A percentile compares a stretch with the other conserved stretches of the same genome.
phyloP scores from a whole-genome alignment of 2,888 invertebrate genomes.

The Xylota segnis region DNA sequence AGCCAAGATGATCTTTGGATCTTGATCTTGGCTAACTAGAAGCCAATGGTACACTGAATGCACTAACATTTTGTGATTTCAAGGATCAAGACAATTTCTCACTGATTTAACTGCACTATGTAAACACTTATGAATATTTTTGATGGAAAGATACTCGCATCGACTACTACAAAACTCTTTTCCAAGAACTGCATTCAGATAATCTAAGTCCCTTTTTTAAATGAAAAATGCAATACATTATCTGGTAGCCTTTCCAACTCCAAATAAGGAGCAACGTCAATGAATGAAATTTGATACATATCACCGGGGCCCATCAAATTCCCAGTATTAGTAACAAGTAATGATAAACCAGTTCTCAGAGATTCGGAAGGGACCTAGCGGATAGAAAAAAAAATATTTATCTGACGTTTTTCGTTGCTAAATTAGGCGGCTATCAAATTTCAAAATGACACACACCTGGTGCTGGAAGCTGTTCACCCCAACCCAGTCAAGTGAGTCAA shows the following conservation, averaged over 20 bases:
- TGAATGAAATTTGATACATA: slow-evolving; percentile 24
- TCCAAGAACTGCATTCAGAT: background rate
- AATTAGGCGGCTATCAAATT: slow-evolving; percentile 24
- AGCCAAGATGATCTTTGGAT: no score
- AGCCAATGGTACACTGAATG: no score
- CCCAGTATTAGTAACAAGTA: background rate
- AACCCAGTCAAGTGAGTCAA: slow-evolving; percentile 29
- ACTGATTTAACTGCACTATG: no score
- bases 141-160: no score
- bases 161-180: background rate
- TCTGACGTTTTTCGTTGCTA: slow-evolving; percentile 1
- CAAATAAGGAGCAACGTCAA: slow-evolving; percentile 16
- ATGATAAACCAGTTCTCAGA: slow-evolving; percentile 7
- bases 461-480: background rate
- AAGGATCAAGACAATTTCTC: no score
- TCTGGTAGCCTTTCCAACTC: background rate
- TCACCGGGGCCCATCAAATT: background rate
- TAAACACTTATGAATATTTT: no score
- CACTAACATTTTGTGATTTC: no score
- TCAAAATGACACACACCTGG: slow-evolving; percentile 40
- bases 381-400: background rate
- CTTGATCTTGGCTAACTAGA: no score
- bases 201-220: background rate
- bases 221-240: background rate
- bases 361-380: slow-evolving; percentile 11